Evolutionary conservation across 2,888 invertebrate species (phyloP).

Genomic region (Epinotia brunnichana): DNA sequence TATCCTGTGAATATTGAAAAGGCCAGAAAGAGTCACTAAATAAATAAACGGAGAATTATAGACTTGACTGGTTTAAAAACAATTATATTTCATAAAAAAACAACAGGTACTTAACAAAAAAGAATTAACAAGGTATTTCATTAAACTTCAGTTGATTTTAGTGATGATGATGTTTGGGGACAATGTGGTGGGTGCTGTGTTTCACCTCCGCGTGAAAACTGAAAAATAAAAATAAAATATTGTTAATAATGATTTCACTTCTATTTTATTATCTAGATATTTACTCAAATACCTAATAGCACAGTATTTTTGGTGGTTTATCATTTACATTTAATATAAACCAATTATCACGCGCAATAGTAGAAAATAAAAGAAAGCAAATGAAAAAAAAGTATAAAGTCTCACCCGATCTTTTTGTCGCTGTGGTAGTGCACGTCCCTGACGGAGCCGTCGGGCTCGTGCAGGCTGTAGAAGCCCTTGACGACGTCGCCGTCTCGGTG

Average conservation of each 20-base stretch:
- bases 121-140: background rate
- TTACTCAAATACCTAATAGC: too few species aligned
- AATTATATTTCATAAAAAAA: background rate
- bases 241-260: too few species aligned
- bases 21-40: too few species aligned
- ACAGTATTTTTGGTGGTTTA: too few species aligned
- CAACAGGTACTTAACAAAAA: background rate
- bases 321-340: too few species aligned
- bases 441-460: constrained; percentile 70
- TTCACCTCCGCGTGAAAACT: constrained; percentile 22
- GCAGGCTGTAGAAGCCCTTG: constrained; percentile 74
- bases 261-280: too few species aligned
- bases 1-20: too few species aligned
- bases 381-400: background rate
- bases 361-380: background rate
- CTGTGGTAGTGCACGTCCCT: constrained; percentile 46
- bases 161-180: constrained; percentile 15
- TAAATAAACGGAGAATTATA: too few species aligned
- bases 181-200: constrained; percentile 28
- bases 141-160: background rate
- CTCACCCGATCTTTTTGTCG: constrained; percentile 31
- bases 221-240: background rate
- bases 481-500: constrained; percentile 72
- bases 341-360: background rate
- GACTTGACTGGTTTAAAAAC: background rate